phyloP scores from a whole-genome alignment of 1,140 invertebrate genomes.

The Cydia amplana region DNA sequence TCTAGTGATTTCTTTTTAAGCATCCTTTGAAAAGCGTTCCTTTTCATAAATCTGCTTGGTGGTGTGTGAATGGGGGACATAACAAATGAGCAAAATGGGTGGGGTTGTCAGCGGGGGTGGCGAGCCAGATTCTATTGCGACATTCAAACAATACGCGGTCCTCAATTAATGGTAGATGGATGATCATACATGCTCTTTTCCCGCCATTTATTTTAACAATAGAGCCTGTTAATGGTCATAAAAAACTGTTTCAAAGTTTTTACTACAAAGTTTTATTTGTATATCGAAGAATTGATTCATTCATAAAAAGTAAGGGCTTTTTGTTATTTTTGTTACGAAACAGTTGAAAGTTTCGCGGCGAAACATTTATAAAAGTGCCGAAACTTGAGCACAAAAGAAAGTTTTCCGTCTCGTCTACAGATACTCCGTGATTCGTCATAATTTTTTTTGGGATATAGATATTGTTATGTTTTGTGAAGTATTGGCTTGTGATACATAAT shows the following conservation, averaged over 20 bases:
- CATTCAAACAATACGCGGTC: conserved; percentile 24
- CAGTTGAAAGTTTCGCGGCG: conserved; percentile 5
- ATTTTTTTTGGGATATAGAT: neutral
- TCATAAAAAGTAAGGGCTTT: conserved; percentile 15
- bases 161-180: conserved; percentile 27
- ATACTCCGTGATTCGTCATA: conserved; percentile 14
- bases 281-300: conserved; percentile 2
- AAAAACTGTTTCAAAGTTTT: neutral
- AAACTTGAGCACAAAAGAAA: conserved; percentile 14
- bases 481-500: conserved; percentile 4
- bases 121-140: conserved; percentile 30
- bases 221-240: neutral
- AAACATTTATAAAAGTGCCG: conserved; percentile 13
- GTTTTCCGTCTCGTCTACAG: conserved; percentile 9
- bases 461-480: neutral
- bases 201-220: conserved; percentile 1
- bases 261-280: conserved; percentile 13
- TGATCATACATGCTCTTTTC: conserved; percentile 24
- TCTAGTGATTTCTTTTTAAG: neutral
- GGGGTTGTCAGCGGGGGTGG: conserved; percentile 14
- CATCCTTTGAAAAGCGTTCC: neutral
- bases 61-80: conserved; percentile 28
- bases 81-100: conserved; percentile 28
- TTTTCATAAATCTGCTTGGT: conserved; percentile 19
- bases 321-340: conserved; percentile 22